Evolutionary conservation across 37 sponge, comb jelly and placozoan genomes (phyloP), one percentile per base, ranked within the genome.

Genomic region (Cladorhizidae sp.): DNA sequence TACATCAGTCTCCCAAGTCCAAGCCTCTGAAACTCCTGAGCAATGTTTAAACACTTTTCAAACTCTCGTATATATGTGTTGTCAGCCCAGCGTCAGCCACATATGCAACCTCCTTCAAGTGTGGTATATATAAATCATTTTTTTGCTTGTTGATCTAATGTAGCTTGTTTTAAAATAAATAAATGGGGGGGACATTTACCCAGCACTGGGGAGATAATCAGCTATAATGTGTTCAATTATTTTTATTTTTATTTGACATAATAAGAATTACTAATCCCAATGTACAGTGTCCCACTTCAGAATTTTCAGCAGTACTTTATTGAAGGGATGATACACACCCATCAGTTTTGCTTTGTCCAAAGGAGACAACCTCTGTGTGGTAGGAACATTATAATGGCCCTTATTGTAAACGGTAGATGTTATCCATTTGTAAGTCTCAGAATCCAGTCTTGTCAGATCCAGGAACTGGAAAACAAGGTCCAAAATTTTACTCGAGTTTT

Each of bases 381-480:
- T 23, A 1, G 80, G 65, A 43, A 65, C 49, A 37, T 62, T 20
- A 1, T 32, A 25, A 7, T 37, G 35, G 2, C 87, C 80, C 50
- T 74, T 79, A 41, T 91, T 91, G 73, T 86, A 91, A 39, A 79
- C 67, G 39, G 40, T 23, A 1, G 83, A 73, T 25, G 84, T 79
- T 22, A 91, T 74, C 57, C 65, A 36, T 37, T 74, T 3, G 3
- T 67, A 54, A 0, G 71, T 58, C 0, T 74, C 71, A 0, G 54
- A 33, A 31, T 58, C 54, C 17, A 91, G 75, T 54, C 67, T 41
- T 25, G 23, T 39, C 21, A 91, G 54, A 23, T 75, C 80, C 11
- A 91, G 64, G 56, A 91, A 91, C 26, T 79, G 64, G 31, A 83
- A 78, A 0, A 87, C 80, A n/a, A 82, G 79, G n/a, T 82, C 49